A percentile compares a stretch with the other conserved stretches of the same genome.
Evolutionary conservation across 2,113 vertebrate genomes (phyloP).

Genomic region (Peromyscus polionotus): DNA sequence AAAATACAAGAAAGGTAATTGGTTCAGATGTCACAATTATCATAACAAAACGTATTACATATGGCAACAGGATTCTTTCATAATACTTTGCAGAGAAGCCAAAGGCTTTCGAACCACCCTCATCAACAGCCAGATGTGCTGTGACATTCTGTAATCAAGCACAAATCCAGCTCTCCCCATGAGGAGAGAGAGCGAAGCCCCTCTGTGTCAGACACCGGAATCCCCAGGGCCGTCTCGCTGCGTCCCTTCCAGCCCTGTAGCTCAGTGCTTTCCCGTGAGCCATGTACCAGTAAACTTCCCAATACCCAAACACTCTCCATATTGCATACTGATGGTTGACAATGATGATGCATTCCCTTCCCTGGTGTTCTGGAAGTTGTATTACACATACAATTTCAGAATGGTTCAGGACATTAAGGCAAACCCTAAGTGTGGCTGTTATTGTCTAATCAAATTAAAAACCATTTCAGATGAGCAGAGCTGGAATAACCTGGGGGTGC

Average conservation of each 20-base stretch:
- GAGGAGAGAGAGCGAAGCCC: not conserved
- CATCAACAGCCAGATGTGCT: slow-evolving; percentile 51
- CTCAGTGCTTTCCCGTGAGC: not conserved
- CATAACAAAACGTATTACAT: slow-evolving; percentile 61
- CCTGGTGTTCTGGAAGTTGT: not conserved
- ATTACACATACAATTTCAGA: not conserved
- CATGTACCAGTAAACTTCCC: not conserved
- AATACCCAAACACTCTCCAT: not conserved
- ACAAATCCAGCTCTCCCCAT: not conserved
- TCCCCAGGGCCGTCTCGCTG: not conserved
- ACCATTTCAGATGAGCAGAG: not conserved
- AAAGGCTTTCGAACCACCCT: slow-evolving; percentile 47
- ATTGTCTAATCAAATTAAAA: not conserved
- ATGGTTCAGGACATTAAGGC: not conserved
- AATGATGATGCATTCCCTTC: not conserved
- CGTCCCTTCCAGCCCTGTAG: not conserved
- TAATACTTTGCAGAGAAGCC: slow-evolving; percentile 57
- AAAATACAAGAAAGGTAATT: slow-evolving; percentile 67
- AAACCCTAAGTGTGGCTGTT: not conserved
- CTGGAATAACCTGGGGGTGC: not conserved
- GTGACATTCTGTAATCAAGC: slow-evolving; percentile 19
- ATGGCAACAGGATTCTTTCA: slow-evolving; percentile 51
- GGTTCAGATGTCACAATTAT: slow-evolving; percentile 71
- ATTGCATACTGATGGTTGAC: not conserved
- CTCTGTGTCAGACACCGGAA: not conserved